phyloP scores from a whole-genome alignment of 2,113 vertebrate species.

The Scytalopus superciliaris region DNA sequence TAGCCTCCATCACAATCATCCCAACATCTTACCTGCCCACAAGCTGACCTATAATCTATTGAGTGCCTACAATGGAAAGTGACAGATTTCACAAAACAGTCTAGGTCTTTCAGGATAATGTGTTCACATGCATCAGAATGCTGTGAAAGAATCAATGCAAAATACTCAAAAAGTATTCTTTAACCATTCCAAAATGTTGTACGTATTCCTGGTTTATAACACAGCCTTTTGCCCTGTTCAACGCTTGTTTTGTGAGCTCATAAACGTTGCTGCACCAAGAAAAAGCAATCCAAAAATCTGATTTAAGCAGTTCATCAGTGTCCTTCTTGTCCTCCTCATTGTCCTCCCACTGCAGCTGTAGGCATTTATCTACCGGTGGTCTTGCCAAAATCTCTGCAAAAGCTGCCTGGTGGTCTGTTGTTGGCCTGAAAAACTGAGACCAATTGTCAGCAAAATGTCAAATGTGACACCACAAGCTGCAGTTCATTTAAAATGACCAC shows the following conservation, averaged over 20 bases:
- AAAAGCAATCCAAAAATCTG: background rate
- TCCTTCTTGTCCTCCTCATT: background rate
- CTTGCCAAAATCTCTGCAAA: background rate
- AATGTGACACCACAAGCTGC: background rate
- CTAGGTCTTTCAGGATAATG: background rate
- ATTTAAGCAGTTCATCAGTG: background rate
- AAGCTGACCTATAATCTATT: background rate
- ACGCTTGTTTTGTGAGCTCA: background rate
- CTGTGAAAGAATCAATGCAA: background rate
- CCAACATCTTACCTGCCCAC: background rate
- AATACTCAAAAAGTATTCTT: background rate
- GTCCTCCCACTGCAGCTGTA: background rate
- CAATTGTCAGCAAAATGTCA: background rate
- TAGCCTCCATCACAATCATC: background rate
- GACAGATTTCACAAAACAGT: background rate
- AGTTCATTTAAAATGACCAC: background rate
- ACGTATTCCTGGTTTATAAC: background rate
- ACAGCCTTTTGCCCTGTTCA: background rate
- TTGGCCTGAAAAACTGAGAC: background rate
- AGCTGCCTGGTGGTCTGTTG: background rate
- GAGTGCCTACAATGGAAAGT: background rate
- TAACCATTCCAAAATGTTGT: background rate
- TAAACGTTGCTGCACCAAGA: background rate
- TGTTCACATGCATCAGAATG: background rate
- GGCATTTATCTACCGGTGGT: background rate